These are phyloP conservation scores for Porites evermanni DNA, from an alignment of 92 coral and sea anemone species.

Conservation along the genomic window DNA sequence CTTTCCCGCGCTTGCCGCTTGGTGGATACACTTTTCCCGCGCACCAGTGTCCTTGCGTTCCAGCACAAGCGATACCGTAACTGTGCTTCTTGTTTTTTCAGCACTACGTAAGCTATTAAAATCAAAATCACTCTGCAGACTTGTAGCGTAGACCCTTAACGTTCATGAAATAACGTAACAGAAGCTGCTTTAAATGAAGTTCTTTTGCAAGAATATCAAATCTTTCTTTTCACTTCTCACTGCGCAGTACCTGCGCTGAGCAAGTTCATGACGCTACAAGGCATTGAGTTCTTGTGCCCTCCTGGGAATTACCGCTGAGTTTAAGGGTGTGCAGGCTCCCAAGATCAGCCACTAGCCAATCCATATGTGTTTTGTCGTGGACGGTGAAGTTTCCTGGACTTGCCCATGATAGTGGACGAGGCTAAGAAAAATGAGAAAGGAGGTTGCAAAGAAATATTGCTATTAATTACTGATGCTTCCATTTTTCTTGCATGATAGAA, in stretches of 20 bases:
- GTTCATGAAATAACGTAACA: no score
- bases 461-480: not conserved
- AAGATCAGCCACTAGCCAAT: slow-evolving; percentile 87
- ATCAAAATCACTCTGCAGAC: no score
- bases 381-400: slow-evolving; percentile 89
- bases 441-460: not conserved
- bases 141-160: no score
- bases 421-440: slow-evolving; percentile 33
- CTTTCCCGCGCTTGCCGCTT: no score
- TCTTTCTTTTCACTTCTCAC: not conserved
- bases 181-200: not conserved
- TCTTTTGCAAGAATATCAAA: not conserved
- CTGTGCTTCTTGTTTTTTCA: no score
- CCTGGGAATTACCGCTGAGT: slow-evolving; percentile 37
- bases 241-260: not conserved
- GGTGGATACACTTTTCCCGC: no score
- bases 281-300: slow-evolving; percentile 21
- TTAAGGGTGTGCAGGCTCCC: slow-evolving; percentile 57
- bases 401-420: slow-evolving; percentile 98
- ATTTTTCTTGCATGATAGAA: not conserved
- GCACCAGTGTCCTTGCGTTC: no score
- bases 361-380: slow-evolving; percentile 88
- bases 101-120: no score
- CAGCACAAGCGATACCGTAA: no score
- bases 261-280: slow-evolving; percentile 34